Evolutionary conservation across 2,797 vertebrate genomes (phyloP).

Genomic region (Graptemys geographica): DNA sequence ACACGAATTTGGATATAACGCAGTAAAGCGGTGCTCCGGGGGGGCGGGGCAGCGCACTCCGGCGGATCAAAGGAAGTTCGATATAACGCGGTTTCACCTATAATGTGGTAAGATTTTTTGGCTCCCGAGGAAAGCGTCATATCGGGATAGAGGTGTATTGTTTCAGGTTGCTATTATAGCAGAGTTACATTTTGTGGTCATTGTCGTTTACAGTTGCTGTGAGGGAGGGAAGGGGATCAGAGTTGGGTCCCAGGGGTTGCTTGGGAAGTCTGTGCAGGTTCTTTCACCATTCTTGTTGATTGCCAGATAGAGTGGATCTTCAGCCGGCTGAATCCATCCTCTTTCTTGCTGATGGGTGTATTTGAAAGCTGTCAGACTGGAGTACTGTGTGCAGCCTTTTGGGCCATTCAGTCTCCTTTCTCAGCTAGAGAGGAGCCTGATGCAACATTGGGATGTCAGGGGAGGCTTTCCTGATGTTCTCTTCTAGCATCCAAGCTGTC

Average conservation of each 20-base stretch:
- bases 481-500: slow-evolving; percentile 14
- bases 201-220: slow-evolving; percentile 11
- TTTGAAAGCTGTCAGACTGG: not conserved
- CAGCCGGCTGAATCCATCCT: not conserved
- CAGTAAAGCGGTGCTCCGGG: no score
- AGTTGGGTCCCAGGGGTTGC: not conserved
- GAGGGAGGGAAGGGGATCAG: not conserved
- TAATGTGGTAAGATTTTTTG: no score
- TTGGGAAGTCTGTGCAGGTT: slow-evolving; percentile 9
- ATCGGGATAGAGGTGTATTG: no score
- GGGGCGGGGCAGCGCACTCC: no score
- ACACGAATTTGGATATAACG: no score
- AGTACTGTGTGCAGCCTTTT: not conserved
- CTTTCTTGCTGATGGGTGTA: not conserved
- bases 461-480: not conserved
- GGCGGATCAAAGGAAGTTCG: no score
- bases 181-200: not conserved
- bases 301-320: not conserved
- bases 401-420: not conserved
- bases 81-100: no score
- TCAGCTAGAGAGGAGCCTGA: slow-evolving; percentile 1
- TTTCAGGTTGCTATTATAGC: not conserved
- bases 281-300: not conserved
- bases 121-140: no score
- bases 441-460: not conserved